Base-by-base conservation (phyloP, 2,888 invertebrate genomes). In the Eupithecia exiguata region DNA sequence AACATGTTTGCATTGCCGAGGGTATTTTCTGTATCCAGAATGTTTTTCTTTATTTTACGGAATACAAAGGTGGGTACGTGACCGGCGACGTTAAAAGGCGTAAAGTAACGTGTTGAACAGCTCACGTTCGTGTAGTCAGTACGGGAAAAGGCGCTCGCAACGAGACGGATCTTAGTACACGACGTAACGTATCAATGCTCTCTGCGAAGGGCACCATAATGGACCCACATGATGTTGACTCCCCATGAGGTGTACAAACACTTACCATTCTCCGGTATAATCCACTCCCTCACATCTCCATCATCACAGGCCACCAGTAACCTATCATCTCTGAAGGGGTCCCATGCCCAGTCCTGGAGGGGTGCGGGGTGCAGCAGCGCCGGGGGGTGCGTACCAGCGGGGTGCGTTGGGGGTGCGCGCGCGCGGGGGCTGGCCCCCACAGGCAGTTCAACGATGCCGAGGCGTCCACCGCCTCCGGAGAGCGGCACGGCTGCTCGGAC, bases 291-390 rank as follows among this genome's bases (percentile, higher is more conserved):
- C 38, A 98, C 95, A 78, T 95, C 95, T 1, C 98, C 99, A 89
- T 98, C 98, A 84, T 99, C 99, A 85, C 98, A 98, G 40, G 97
- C 98, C 62, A 98, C 98, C 62, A 98, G 96, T 76, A 99, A 95
- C 70, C 97, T 95, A 70, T 95, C 95, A 80, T 96, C 95, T 89
- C 98, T 95, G 91, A 99, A 99, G 1, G 99, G 99, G 95, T 99
- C 98, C 97, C 98, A 99, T 74, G 97, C 96, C 92, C 99, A 98
- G 92, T 99, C 99, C 95, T 97, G 97, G 53, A 98, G 96, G 82
- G 97, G 97, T 81, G 96, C 97, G 71, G 98, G 97, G 91, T 99
- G 98, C 75, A 99, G 97, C 82, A 99, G 92, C n/a, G 98, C 97
- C 49, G 98, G 97, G 96, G 96, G 38, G 97, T 97, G 76, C 97